Evolutionary conservation across 1,140 invertebrate genomes (phyloP).

Genomic region (Hormaphis cornu): DNA sequence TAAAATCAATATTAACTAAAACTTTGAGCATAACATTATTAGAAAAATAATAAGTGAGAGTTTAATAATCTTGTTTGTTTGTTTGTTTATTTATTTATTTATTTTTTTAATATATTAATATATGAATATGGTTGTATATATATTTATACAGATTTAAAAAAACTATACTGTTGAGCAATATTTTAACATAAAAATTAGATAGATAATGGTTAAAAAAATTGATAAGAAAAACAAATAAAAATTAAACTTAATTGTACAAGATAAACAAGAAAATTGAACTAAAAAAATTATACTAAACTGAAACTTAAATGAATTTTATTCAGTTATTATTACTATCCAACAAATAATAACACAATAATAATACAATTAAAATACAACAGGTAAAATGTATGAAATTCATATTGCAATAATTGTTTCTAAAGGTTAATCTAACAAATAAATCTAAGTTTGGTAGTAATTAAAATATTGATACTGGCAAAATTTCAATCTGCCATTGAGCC

Average conservation of each 20-base stretch:
- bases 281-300: neutral
- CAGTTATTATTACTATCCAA: neutral
- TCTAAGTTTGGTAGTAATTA: neutral
- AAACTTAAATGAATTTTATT: conserved; percentile 1
- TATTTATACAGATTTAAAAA: conserved; percentile 17
- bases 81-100: too few relatives aligned
- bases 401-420: conserved; percentile 2
- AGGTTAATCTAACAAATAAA: neutral
- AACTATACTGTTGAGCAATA: conserved; percentile 11
- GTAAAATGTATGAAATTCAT: neutral
- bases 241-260: neutral
- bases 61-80: neutral
- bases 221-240: conserved; percentile 5
- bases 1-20: conserved; percentile 10
- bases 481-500: neutral
- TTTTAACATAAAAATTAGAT: neutral
- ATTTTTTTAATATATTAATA: too few relatives aligned
- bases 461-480: neutral
- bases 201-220: neutral
- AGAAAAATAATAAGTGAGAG: neutral
- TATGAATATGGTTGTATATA: too few relatives aligned
- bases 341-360: neutral
- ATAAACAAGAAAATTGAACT: conserved; percentile 13
- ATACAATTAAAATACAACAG: too few relatives aligned
- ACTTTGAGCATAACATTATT: conserved; percentile 15